phyloP scores from a whole-genome alignment of 2,113 vertebrate genomes.

The Zosterops lateralis region DNA sequence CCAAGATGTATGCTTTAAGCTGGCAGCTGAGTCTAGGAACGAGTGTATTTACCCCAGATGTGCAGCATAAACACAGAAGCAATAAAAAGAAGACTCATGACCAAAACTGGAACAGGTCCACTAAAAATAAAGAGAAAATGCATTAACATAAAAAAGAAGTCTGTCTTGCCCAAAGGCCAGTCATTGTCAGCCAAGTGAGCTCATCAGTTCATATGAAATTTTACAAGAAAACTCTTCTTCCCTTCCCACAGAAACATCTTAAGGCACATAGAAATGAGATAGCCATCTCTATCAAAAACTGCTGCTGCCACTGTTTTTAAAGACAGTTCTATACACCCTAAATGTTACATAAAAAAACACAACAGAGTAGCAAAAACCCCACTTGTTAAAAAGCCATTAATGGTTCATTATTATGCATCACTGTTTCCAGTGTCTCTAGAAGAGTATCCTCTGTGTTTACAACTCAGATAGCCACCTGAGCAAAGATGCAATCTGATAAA shows the following conservation, averaged over 20 bases:
- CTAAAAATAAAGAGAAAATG: constrained; percentile 75
- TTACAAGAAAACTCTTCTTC: background rate
- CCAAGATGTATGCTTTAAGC: constrained; percentile 81
- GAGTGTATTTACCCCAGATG: constrained; percentile 99
- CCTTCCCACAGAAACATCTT: background rate
- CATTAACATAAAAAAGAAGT: constrained; percentile 20
- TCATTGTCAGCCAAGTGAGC: background rate
- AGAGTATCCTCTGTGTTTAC: background rate
- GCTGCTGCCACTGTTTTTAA: background rate
- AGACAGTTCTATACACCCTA: background rate
- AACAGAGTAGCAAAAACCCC: fast-evolving
- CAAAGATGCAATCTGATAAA: background rate
- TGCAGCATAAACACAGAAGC: constrained; percentile 99
- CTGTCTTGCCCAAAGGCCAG: background rate
- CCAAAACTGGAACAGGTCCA: constrained; percentile 95
- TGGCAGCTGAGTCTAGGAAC: constrained; percentile 83
- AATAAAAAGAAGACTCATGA: constrained; percentile 99
- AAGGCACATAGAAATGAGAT: background rate
- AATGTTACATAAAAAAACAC: background rate
- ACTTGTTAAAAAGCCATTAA: background rate
- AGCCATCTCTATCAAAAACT: background rate
- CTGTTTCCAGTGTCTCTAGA: background rate
- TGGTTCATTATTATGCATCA: background rate
- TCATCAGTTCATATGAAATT: background rate
- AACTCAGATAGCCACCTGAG: background rate